Evolutionary conservation across 2,113 vertebrate species (phyloP), one percentile per base, ranked within the genome.

Genomic region (Dipodomys stephensi): DNA sequence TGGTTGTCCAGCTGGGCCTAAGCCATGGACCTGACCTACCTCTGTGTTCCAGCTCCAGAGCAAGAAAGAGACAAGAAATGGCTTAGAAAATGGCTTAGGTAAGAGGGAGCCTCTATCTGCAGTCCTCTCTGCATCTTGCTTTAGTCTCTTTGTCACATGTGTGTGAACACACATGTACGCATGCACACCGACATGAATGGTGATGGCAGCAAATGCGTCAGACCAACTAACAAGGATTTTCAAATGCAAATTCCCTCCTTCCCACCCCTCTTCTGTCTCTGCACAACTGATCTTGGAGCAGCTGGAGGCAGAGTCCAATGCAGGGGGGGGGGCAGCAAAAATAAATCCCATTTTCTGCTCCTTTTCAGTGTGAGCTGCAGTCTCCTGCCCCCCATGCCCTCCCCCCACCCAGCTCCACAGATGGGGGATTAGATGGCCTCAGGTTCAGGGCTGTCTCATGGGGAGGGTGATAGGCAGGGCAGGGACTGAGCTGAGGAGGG

Each of bases 341-440:
- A 93, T 97, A 95, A 97, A 96, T 96, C 96, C 95, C 91, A 95
- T 95, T 96, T 97, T 96, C 95, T 97, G 95, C 96, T 97, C 92
- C 96, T 87, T 93, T 93, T 77, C 89, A 90, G 88, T 32, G 76
- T 76, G 16, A 88, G 53, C 84, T 83, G 86, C 82, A 83, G 22
- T 44, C 92, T 77, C 73, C 79, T 79, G 30, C 72, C 12, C 15
- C 9, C 49, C 9, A 12, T 12, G 1, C 91, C 64, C 67, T 39
- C 79, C 94, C 68, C 44, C 67, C 71, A 25, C 39, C 49, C 60
- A 7, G 3, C 57, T 49, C 83, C 69, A 57, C 83, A 88, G 89
- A 93, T 78, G 91, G 22, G 90, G 92, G 90, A 95, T 96, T 90
- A 88, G 79, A 92, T 25, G 79, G 80, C 91, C 95, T 86, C 71